Evolutionary conservation across 2,797 vertebrate species (phyloP).

Genomic region (Sylvia borin): DNA sequence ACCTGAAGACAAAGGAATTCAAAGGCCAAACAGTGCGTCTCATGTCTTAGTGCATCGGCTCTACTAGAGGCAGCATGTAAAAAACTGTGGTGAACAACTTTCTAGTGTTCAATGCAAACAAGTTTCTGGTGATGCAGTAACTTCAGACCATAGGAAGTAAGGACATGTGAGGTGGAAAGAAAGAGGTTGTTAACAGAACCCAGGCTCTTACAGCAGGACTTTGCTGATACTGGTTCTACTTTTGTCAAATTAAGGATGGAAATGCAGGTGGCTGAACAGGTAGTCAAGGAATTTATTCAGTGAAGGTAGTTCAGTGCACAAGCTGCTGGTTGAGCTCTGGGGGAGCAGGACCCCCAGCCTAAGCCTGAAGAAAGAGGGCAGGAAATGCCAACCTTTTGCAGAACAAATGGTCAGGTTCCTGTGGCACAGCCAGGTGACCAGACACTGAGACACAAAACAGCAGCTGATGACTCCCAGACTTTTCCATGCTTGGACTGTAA

Average conservation of each 20-base stretch:
- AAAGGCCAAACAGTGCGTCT: neutral
- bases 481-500: neutral
- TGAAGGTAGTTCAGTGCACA: too few species aligned
- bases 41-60: neutral
- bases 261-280: neutral
- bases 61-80: neutral
- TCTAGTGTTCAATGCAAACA: neutral
- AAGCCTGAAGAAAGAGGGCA: accelerated
- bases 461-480: neutral
- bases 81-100: neutral
- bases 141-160: neutral
- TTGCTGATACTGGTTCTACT: neutral
- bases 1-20: neutral
- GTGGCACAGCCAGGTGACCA: accelerated
- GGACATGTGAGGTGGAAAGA: neutral
- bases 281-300: neutral
- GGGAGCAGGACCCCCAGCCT: accelerated
- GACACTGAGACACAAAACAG: neutral
- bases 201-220: neutral
- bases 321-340: neutral
- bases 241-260: neutral
- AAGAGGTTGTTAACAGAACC: neutral
- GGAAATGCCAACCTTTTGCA: neutral
- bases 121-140: neutral
- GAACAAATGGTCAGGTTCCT: neutral